A percentile compares a stretch with the other conserved stretches of the same genome.
Conservation (phyloP, 2,797 vertebrate genomes). For the Bradypus variegatus region DNA sequence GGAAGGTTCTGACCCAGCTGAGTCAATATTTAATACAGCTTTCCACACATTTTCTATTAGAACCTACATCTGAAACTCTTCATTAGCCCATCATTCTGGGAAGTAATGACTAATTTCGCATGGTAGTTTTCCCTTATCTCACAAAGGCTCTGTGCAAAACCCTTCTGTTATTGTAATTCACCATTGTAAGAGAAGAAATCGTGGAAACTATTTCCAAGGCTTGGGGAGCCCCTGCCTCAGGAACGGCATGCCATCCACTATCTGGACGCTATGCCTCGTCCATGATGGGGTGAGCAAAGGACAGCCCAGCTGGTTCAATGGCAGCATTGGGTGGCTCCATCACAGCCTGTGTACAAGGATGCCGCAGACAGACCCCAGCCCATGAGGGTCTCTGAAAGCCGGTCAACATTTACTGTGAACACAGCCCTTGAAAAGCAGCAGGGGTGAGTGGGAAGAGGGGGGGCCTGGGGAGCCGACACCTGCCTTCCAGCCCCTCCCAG, state of each 20-base stretch:
- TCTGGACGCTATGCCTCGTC: background rate
- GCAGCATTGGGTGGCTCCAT: background rate
- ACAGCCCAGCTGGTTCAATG: background rate
- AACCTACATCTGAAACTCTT: background rate
- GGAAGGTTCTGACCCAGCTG: background rate
- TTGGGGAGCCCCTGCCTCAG: background rate
- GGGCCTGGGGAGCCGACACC: conserved; percentile 13
- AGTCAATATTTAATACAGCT: conserved; percentile 41
- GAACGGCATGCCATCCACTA: background rate
- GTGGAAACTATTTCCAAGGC: background rate
- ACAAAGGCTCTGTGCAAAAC: background rate
- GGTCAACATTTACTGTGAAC: conserved; percentile 37
- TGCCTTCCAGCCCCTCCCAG: too few species aligned
- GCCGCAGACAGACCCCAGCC: background rate
- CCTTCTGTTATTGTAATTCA: background rate
- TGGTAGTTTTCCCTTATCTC: background rate
- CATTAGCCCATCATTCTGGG: background rate
- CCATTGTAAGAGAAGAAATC: background rate
- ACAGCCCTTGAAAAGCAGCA: conserved; percentile 23
- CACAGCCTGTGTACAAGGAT: conserved; percentile 5
- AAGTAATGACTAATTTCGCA: conserved; percentile 26
- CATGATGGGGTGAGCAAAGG: background rate
- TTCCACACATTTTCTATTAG: conserved; percentile 27
- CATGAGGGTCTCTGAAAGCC: conserved; percentile 32
- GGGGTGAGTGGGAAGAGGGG: conserved; percentile 34